Evolutionary conservation across 2,113 vertebrate genomes (phyloP), one percentile per base, ranked within the genome.

Genomic region (Tyto alba): DNA sequence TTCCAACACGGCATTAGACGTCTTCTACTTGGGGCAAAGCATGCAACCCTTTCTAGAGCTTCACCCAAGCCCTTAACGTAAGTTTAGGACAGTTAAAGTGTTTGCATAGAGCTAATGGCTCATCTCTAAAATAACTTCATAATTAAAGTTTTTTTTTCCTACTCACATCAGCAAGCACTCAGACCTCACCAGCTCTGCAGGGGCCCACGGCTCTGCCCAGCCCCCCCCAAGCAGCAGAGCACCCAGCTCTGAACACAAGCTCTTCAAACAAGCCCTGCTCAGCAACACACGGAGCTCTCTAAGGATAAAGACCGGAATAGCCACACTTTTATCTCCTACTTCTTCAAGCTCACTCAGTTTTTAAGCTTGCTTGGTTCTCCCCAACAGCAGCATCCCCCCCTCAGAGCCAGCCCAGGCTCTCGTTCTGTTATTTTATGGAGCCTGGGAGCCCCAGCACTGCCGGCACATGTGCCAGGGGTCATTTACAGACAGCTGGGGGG

Each of bases 291-390:
- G 15, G 11, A 26, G 9, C n/a, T 17, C 30, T 5, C 2, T 1
- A 3, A 16, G 15, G 3, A n/a, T n/a, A 1, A 6, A 18, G 5
- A 4, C 36, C 6, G 0, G 10, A 17, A 2, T 2, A 40, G 7
- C 29, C 22, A 16, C 15, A 18, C 10, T 10, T 18, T 12, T 2
- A 3, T 1, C 13, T 23, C 38, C 21, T 19, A 4, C 19, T 20
- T 14, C 14, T 10, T 22, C 16, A 25, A 3, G 1, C 22, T 8
- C 1, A 1, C 40, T n/a, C 23, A 7, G 8, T 12, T 38, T 62
- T 34, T 23, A 20, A 47, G 1, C 13, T 16, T 10, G 2, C 18
- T 18, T 13, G 2, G 13, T 1, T 18, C 15, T 9, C 15, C n/a
- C 26, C n/a, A 57, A 1, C 16, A 36, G 5, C 56, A 63, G 3